These are phyloP conservation scores for Amphipoea lucens DNA, from an alignment of 2,888 invertebrate genomes.

Conservation along the genomic window DNA sequence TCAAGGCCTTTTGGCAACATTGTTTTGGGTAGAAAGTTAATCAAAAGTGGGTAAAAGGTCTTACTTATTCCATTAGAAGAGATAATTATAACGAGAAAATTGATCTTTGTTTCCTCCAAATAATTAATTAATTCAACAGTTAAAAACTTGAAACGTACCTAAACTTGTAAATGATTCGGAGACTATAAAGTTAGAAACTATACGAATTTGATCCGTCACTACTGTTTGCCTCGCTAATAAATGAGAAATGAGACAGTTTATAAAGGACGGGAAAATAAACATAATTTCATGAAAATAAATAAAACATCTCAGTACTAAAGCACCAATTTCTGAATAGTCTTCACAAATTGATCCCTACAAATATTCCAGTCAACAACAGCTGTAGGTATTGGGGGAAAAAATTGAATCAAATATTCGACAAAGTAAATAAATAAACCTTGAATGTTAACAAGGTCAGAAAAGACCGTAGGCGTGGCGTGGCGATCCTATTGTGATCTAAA, in stretches of 20 bases:
- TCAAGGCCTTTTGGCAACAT: slow-evolving; percentile 50
- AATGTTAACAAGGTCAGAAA: slow-evolving; percentile 63
- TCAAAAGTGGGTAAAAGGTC: slow-evolving; percentile 23
- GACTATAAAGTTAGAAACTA: neutral
- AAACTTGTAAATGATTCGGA: neutral
- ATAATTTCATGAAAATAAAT: neutral
- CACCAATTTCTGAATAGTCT: slow-evolving; percentile 1
- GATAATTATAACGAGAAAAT: neutral
- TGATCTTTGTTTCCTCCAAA: slow-evolving; percentile 9
- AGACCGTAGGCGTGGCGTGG: slow-evolving; percentile 56
- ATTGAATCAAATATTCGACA: slow-evolving; percentile 51
- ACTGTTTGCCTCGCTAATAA: neutral
- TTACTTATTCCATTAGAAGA: slow-evolving; percentile 18
- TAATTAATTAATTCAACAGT: neutral
- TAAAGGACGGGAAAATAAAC: neutral
- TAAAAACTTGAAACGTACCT: neutral
- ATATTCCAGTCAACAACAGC: slow-evolving; percentile 25
- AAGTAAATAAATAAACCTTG: slow-evolving; percentile 58
- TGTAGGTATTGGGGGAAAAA: slow-evolving; percentile 32
- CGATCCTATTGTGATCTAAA: slow-evolving; percentile 56
- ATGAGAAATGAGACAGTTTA: neutral
- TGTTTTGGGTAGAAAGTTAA: slow-evolving; percentile 51
- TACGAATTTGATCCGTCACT: neutral
- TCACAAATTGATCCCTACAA: slow-evolving; percentile 16
- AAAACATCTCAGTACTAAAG: neutral